Evolutionary conservation across 2,888 invertebrate genomes (phyloP).

Genomic region (Drosophila histrio): DNA sequence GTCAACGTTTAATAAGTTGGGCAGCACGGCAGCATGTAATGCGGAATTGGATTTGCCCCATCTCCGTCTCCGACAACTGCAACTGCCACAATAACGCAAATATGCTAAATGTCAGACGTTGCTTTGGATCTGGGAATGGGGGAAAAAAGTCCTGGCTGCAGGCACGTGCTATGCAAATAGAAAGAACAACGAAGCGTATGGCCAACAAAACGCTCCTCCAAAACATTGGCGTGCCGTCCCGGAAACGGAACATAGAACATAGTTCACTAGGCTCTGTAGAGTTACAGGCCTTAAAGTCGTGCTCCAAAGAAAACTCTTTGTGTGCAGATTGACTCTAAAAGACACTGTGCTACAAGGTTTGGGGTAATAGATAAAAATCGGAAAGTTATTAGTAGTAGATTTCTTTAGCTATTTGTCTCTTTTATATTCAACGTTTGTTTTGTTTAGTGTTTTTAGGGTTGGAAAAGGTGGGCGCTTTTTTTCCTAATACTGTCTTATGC

Average conservation of each 20-base stretch:
- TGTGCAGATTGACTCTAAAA: slow-evolving; percentile 32
- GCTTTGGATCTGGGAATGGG: slow-evolving; percentile 9
- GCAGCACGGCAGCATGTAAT: slow-evolving; percentile 75
- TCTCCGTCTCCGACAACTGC: slow-evolving; percentile 36
- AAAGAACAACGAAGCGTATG: slow-evolving; percentile 45
- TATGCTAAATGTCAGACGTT: slow-evolving; percentile 75
- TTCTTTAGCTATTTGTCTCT: too few relatives aligned
- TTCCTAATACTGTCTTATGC: too few relatives aligned
- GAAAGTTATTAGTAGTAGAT: too few relatives aligned
- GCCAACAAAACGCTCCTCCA: slow-evolving; percentile 20
- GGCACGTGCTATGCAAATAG: slow-evolving; percentile 63
- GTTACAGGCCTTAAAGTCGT: slow-evolving; percentile 48
- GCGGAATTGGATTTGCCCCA: slow-evolving; percentile 71
- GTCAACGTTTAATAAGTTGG: slow-evolving; percentile 79
- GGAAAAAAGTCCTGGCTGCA: slow-evolving; percentile 43
- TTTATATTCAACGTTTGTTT: too few relatives aligned
- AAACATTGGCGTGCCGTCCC: slow-evolving; percentile 67
- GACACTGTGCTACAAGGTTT: slow-evolving; percentile 33
- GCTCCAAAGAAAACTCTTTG: slow-evolving; percentile 16
- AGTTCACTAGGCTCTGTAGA: slow-evolving; percentile 5
- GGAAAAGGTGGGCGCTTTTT: too few relatives aligned
- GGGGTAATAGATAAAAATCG: neutral
- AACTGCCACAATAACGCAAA: slow-evolving; percentile 77
- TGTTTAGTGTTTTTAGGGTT: too few relatives aligned
- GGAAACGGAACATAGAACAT: slow-evolving; percentile 29